Evolutionary conservation across 2,113 vertebrate genomes (phyloP).

Genomic region (Cynoglossus semilaevis): DNA sequence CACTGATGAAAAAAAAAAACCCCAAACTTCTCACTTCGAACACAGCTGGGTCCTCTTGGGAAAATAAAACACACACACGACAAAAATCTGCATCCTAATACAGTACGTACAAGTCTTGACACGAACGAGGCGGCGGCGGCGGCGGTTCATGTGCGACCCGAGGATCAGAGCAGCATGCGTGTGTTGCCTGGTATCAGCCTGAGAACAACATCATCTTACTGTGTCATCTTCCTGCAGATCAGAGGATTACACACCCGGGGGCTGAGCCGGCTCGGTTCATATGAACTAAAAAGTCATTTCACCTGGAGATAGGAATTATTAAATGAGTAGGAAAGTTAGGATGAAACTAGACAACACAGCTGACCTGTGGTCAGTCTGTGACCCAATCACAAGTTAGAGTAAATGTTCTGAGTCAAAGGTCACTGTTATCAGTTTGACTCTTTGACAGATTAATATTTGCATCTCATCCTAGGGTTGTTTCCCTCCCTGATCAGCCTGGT

Average conservation of each 20-base stretch:
- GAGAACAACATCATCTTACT: constrained; percentile 61
- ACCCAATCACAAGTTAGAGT: no score
- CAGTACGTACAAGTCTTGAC: not conserved
- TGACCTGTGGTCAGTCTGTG: no score
- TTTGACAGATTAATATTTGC: no score
- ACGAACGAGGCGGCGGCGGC: no score
- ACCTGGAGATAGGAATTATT: constrained; percentile 7
- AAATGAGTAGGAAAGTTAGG: no score
- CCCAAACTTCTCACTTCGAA: constrained; percentile 31
- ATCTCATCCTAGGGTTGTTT: no score
- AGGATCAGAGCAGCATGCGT: constrained; percentile 16
- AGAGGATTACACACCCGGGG: constrained; percentile 62
- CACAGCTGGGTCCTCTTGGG: constrained; percentile 25
- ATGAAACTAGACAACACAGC: no score
- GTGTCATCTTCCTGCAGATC: constrained; percentile 60
- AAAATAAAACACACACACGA: not conserved
- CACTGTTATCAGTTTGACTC: no score
- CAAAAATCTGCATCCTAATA: not conserved
- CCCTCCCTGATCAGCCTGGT: no score
- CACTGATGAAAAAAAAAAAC: constrained; percentile 49
- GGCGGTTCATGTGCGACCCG: not conserved
- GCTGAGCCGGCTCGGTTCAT: constrained; percentile 49
- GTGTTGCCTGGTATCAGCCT: constrained; percentile 23
- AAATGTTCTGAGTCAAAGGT: no score
- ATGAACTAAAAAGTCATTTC: constrained; percentile 36